Base-by-base conservation (phyloP, 2,888 invertebrate species). In the Bursaphelenchus okinawaensis region DNA sequence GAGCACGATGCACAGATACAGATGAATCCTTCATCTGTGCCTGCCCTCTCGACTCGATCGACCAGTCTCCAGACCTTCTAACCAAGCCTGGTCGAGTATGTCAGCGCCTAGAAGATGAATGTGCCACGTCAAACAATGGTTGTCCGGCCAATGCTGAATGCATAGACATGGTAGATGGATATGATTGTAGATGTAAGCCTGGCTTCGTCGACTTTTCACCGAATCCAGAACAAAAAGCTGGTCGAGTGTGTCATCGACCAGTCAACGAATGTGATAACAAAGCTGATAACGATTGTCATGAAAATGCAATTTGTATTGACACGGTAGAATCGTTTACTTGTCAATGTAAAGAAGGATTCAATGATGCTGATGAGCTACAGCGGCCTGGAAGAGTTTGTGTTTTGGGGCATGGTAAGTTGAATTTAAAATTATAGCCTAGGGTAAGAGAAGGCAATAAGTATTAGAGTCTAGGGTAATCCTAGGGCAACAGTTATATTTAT, bases 71-170 rank as follows among this genome's bases (percentile, higher is more conserved):
- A 23, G 76, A 80, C 55, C 74, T 74, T 4, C 61, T 65, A 23
- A 70, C 68, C 52, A 65, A 74, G 54, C 80, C 80, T 7, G 80
- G 80, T 62, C 64, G 78, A 26, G 66, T 73, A n/a, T 80, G 80
- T 68, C 67, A 67, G 7, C 61, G 68, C 55, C 24, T 73, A 8
- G 68, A 74, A 52, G 78, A 80, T 65, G 80, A 80, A 59, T 80
- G 80, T 52, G 59, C 71, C 19, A 70, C 65, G 20, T 73, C 75
- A 22, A 62, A 68, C 84, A 90, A 93, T 80, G 93, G 93, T n/a
- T 93, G 93, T 76, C 91, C 91, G 0, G 88, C 88, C 64, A 88
- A 91, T 78, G 90, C 93, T 0, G 88, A 89, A 55, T 93, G 93
- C 82, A 90, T 92, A 84, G 93, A 93, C 82, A 84, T 91, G 8